phyloP scores from a whole-genome alignment of 1,140 invertebrate species.

The Drosophila pachea region DNA sequence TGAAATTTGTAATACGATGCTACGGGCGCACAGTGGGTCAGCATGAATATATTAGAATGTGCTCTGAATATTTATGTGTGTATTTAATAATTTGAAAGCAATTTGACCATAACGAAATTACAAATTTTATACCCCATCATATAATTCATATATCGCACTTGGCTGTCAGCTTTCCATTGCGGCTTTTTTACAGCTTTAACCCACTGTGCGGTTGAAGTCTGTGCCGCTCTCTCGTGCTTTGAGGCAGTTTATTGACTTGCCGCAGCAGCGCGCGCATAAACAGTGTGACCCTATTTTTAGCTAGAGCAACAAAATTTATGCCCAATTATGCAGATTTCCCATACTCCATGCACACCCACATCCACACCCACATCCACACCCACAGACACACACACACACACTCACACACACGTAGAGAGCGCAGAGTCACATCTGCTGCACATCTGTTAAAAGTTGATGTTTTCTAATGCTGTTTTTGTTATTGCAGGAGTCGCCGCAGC shows the following conservation, averaged over 20 bases:
- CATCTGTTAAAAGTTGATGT: slow-evolving; percentile 43
- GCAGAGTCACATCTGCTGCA: slow-evolving; percentile 61
- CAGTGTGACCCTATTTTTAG: slow-evolving; percentile 72
- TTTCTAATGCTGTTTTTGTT: slow-evolving; percentile 42
- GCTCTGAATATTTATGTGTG: background rate
- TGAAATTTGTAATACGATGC: slow-evolving; percentile 73
- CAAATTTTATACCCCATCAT: no score
- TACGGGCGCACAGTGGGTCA: slow-evolving; percentile 36
- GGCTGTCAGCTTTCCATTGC: no score
- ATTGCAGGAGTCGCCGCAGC: slow-evolving; percentile 57
- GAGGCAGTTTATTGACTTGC: slow-evolving; percentile 72
- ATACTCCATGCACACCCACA: slow-evolving; percentile 5
- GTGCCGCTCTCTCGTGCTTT: slow-evolving; percentile 22
- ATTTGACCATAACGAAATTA: background rate
- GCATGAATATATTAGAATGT: background rate
- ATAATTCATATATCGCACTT: no score
- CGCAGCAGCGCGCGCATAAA: slow-evolving; percentile 49
- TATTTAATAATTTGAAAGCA: background rate
- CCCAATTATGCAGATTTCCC: slow-evolving; percentile 73
- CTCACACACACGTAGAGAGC: background rate
- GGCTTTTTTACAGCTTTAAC: background rate
- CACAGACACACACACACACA: background rate
- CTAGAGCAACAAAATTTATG: slow-evolving; percentile 60
- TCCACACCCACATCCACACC: background rate
- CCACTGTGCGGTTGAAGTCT: slow-evolving; percentile 6